Base-by-base conservation (phyloP, 2,797 vertebrate species). In the Adelosebastes latens region DNA sequence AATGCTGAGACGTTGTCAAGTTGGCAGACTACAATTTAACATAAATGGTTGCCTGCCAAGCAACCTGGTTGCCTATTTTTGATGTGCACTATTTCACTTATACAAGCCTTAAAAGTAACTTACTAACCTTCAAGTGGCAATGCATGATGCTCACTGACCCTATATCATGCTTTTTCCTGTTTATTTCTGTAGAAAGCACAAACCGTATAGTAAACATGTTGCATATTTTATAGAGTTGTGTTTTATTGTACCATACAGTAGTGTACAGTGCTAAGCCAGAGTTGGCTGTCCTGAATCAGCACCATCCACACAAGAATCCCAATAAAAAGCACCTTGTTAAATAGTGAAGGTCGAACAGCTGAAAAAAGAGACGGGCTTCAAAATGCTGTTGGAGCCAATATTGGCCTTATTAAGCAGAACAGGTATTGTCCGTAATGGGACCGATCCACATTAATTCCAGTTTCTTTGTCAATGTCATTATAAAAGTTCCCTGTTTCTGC, bases 151-250 rank as follows among this genome's bases (percentile, higher is more conserved):
- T 25, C 32, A 16, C 16, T 72, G 67, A 84, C 56, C 24, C 25
- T 56, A 72, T 18, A 49, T 52, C 1, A 8, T 6, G 1, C 1
- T 52, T 5, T 59, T 69, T 67, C 31, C 52, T 55, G 9, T 36
- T 16, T 24, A 27, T 49, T 64, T 64, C 18, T 71, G 20, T 70
- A 20, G 24, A 49, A 67, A 39, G 27, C 25, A 42, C 8, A 58
- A 34, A 60, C 14, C 22, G 13, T 67, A 73, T 8, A 49, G 59
- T 68, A 84, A 64, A 82, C 39, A 69, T 62, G 10, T 36, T 79
- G n/a, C 49, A 89, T 82, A 70, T 84, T 88, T 88, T 11, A 84
- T 81, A 49, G 72, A 72, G 56, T 31, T 31, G 27, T 49, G 16
- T 76, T 84, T 81, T 53, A 29, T 29, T 46, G 11, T 36, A 20